Evolutionary conservation across 2,113 vertebrate species (phyloP), one percentile per base, ranked within the genome.

Genomic region (Nyctibius bracteatus): DNA sequence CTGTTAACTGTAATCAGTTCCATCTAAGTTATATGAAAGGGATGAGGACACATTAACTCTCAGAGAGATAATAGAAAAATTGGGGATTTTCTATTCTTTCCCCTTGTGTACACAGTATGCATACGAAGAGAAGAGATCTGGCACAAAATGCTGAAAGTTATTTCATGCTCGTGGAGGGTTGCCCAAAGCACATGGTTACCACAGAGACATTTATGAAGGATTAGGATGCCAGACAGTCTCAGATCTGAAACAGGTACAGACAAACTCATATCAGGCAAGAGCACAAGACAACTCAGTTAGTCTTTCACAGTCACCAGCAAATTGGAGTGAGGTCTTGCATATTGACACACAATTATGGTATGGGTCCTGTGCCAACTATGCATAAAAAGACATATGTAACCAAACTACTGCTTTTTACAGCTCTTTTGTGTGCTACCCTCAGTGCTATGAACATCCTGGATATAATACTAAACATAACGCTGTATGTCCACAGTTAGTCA

Each of bases 401-500:
- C 28, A 66, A 91, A 52, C 19, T 31, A n/a, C 41, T 44, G 24
- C 0, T 4, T 51, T 74, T 66, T 79, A n/a, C 10, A 49, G 17
- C 28, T 77, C 35, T 52, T 58, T 52, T 15, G 3, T 28, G 33
- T 62, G 15, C 23, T 57, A 30, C 23, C 20, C 11, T 70, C n/a
- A 52, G 16, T 2, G 55, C 37, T 24, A 2, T 5, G 14, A 82
- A 3, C 30, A 57, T 14, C 15, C 18, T 33, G 30, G 16, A 5
- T 33, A 18, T 28, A 4, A 28, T 35, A 54, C 15, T 22, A 52
- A 72, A 28, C 17, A 22, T 6, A 55, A 55, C 12, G 33, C 12
- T 2, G 1, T 52, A 18, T 37, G 22, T 20, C 8, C 5, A 9
- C 4, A 20, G 6, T 2, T 28, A 9, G 27, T 5, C 5, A 11